Percentiles rank a stretch among this genome's conserved stretches.
Conservation (phyloP, 2,113 vertebrate species). For the human region DNA sequence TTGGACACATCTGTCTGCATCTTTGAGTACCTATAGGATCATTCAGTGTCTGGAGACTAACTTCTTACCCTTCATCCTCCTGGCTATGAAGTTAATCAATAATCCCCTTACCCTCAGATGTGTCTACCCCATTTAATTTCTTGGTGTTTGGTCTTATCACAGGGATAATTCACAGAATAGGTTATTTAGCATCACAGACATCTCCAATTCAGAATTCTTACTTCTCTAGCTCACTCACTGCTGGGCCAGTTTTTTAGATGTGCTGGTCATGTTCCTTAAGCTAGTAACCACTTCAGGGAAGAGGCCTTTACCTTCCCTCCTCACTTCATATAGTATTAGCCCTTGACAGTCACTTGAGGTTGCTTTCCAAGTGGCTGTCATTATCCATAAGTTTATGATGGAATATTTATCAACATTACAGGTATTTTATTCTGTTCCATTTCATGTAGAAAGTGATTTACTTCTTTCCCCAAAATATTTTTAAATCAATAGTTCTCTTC, state of each 20-base stretch:
- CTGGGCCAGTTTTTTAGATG: accelerated
- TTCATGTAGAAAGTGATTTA: neutral
- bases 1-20: accelerated
- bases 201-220: neutral
- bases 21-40: neutral
- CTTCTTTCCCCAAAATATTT: neutral
- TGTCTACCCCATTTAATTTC: neutral
- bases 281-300: neutral
- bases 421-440: neutral
- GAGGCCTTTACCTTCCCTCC: neutral
- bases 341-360: neutral
- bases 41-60: neutral
- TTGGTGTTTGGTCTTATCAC: constrained; percentile 63
- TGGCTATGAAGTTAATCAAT: constrained; percentile 34
- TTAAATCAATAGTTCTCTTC: neutral
- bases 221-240: neutral
- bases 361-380: neutral
- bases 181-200: constrained; percentile 74
- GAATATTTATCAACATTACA: neutral
- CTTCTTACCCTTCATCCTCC: neutral
- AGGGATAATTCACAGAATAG: constrained; percentile 58
- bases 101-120: constrained; percentile 53
- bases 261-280: neutral
- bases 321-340: neutral
- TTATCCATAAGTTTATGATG: neutral